Evolutionary conservation across 2,113 vertebrate genomes (phyloP), one percentile per base, ranked within the genome.

Genomic region (Nesogale talazaci): DNA sequence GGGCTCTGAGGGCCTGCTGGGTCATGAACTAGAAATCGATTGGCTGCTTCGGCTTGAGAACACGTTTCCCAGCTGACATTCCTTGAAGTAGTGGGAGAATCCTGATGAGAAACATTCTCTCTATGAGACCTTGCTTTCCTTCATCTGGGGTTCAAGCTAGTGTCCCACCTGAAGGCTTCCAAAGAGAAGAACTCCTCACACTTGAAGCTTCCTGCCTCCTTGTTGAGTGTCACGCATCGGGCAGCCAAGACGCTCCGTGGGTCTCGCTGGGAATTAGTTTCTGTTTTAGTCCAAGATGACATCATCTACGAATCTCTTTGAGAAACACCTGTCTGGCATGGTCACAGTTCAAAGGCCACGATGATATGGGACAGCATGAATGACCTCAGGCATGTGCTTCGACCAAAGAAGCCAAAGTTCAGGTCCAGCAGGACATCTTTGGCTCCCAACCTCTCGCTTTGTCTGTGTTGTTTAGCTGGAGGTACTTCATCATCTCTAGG

Each of bases 401-500:
- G 17, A 3, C 23, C 56, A 23, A 74, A 46, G 81, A 72, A 83
- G 81, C 40, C 86, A 42, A 89, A 81, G 81, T 61, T 88, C n/a
- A 75, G 42, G 31, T 91, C 81, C 91, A 69, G 83, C 74, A 89
- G 46, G 88, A 81, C 52, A 84, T 80, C 56, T 76, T 86, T 91
- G 86, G 56, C 36, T 52, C 19, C 15, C 88, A 63, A 88, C 38
- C 67, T 92, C 78, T 91, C 91, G 46, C 83, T 94, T 77, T 59
- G 72, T 88, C 57, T 89, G 76, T 27, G 36, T 83, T 95, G 52
- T 90, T 93, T 88, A 86, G 80, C 88, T 92, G 93, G 79, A 63
- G 76, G 85, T 57, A 79, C 14, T 34, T 90, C 61, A n/a, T 61
- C 93, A 70, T 90, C 88, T 78, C 83, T 87, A 93, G 75, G 34